Base-by-base conservation (phyloP, 2,888 invertebrate genomes). In the Parelbella ahira region DNA sequence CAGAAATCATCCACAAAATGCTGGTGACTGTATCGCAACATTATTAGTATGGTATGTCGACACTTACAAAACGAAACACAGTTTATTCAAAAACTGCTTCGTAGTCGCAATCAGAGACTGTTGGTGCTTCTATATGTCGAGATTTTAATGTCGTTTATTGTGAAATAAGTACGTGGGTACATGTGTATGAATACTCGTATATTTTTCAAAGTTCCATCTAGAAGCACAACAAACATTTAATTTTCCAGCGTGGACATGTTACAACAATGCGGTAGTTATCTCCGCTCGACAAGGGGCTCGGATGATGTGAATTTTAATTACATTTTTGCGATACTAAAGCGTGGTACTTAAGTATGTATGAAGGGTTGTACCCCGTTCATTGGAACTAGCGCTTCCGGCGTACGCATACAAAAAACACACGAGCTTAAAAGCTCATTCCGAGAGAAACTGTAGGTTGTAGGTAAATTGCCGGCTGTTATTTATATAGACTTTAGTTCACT, bases 301-400 rank as follows among this genome's bases (percentile, higher is more conserved):
- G 73, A 74, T 69, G 73, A 76, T 68, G 72, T 75, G 75, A 77
- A 78, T 82, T 83, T 83, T 84, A 82, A 84, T 82, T 82, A 79
- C 76, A 80, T 82, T 81, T 82, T 82, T 82, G 79, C 74, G 76
- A 78, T 78, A 78, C 72, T 69, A 70, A 71, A 79, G 72, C 73
- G 65, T 54, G 65, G 56, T 61, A 63, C 65, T 77, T 64, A 66
- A 79, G 77, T 77, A 78, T 74, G 74, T 80, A 79, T 69, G 76
- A 72, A 74, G 76, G 70, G 69, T 60, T 56, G 64, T 58, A 63
- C 60, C 62, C 65, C 66, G 63, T 60, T 66, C 64, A 73, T 72
- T 69, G 56, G 63, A 65, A 63, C 56, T 58, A 64, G 58, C 63
- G 73, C 69, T 78, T 77, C 79, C 74, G 69, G 68, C 64, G 56